Conservation (phyloP, 2,797 vertebrate species). For the Oreortyx pictus region DNA sequence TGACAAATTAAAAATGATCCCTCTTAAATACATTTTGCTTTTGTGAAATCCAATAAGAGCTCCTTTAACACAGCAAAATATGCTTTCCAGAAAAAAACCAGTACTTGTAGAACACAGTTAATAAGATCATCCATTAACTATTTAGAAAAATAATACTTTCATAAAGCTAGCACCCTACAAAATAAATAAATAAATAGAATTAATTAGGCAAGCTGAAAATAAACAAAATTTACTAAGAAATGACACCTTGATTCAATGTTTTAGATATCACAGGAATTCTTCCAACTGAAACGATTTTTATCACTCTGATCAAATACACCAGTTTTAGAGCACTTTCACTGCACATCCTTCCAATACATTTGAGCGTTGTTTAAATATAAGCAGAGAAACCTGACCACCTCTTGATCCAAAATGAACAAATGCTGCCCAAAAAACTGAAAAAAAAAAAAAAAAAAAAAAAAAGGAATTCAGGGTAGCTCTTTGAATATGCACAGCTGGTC, state of each 20-base stretch:
- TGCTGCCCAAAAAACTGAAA: background rate
- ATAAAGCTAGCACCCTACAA: background rate
- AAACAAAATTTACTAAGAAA: background rate
- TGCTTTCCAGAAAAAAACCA: background rate
- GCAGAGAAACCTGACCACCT: background rate
- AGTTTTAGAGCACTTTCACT: background rate
- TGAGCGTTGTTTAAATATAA: background rate
- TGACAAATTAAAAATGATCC: background rate
- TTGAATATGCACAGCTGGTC: background rate
- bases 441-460: conserved; percentile 16
- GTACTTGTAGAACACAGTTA: background rate
- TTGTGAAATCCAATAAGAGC: background rate
- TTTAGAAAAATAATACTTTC: background rate
- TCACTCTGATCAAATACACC: background rate
- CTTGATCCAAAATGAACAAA: background rate
- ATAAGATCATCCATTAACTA: background rate
- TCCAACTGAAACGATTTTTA: background rate
- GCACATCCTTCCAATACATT: background rate
- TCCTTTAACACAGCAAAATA: background rate
- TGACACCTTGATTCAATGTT: background rate
- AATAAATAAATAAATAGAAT: no score
- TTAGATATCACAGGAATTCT: background rate
- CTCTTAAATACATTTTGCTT: background rate
- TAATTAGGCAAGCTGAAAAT: background rate
- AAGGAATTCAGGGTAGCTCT: background rate